A percentile compares a stretch with the other conserved stretches of the same genome.
These are phyloP conservation scores for Drosophila nigrodunni DNA, from an alignment of 1,140 invertebrate genomes.

Conservation along the genomic window DNA sequence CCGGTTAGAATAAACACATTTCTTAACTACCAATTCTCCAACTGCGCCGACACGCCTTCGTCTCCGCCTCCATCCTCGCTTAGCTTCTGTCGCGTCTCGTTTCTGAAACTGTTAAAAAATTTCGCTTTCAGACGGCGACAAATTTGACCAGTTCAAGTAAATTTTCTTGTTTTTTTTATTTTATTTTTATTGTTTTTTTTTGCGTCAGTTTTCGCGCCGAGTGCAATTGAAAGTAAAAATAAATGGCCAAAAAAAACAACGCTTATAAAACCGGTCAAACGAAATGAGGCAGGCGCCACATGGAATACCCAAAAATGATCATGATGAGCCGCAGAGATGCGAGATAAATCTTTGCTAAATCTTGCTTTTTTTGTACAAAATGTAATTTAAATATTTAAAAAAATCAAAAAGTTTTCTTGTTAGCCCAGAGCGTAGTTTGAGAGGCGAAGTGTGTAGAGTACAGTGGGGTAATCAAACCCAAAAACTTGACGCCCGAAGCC, in stretches of 20 bases:
- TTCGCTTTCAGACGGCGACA: constrained; percentile 69
- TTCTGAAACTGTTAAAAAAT: constrained; percentile 61
- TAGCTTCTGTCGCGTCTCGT: constrained; percentile 4
- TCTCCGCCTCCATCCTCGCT: background rate
- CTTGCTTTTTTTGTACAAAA: background rate
- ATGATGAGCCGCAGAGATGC: background rate
- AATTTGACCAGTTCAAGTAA: constrained; percentile 32
- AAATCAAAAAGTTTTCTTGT: constrained; percentile 39
- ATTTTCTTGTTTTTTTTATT: constrained; percentile 57
- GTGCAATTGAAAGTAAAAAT: constrained; percentile 77
- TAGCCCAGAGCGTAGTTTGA: constrained; percentile 24
- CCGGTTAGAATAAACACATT: constrained; percentile 66
- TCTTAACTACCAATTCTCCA: constrained; percentile 2
- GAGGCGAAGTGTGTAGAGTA: background rate
- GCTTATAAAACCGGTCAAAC: constrained; percentile 51
- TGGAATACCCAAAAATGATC: background rate
- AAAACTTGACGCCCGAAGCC: constrained; percentile 2
- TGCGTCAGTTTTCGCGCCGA: constrained; percentile 44
- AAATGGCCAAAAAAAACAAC: constrained; percentile 53
- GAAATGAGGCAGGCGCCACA: constrained; percentile 29
- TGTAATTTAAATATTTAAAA: constrained; percentile 33
- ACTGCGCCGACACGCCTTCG: background rate
- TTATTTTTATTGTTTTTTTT: background rate
- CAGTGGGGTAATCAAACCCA: constrained; percentile 27
- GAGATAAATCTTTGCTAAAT: background rate